phyloP scores from a whole-genome alignment of 2,797 vertebrate genomes.

The Siniperca obscura region DNA sequence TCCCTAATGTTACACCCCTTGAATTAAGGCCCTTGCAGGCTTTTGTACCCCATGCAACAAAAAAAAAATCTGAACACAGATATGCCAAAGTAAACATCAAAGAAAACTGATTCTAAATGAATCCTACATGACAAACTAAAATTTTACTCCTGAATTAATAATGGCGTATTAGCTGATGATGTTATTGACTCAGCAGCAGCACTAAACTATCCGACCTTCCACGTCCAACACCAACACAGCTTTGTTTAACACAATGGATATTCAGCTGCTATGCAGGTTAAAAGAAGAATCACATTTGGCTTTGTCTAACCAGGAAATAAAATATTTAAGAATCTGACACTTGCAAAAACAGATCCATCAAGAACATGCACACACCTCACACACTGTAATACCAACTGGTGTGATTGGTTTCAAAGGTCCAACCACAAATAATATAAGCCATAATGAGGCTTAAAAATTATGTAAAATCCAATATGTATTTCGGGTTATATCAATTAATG shows the following conservation, averaged over 20 bases:
- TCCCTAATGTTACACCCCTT: slow-evolving; percentile 34
- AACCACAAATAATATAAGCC: background rate
- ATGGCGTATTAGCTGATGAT: background rate
- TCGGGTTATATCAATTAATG: background rate
- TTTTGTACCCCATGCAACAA: background rate
- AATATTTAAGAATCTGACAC: background rate
- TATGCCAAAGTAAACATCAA: background rate
- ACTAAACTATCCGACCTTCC: background rate
- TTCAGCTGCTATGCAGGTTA: background rate
- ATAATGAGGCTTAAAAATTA: background rate
- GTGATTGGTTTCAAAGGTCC: background rate
- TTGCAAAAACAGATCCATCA: background rate
- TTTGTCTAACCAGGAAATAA: background rate
- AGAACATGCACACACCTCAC: background rate
- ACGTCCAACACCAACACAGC: background rate
- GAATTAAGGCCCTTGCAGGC: background rate
- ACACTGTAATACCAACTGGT: background rate
- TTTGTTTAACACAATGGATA: background rate
- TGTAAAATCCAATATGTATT: background rate
- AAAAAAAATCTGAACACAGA: background rate
- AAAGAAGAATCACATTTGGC: background rate
- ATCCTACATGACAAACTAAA: background rate
- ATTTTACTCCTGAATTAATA: background rate
- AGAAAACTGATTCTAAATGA: background rate
- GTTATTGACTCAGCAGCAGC: background rate